Evolutionary conservation across 2,113 vertebrate species (phyloP), one percentile per base, ranked within the genome.

Genomic region (Microtus pennsylvanicus): DNA sequence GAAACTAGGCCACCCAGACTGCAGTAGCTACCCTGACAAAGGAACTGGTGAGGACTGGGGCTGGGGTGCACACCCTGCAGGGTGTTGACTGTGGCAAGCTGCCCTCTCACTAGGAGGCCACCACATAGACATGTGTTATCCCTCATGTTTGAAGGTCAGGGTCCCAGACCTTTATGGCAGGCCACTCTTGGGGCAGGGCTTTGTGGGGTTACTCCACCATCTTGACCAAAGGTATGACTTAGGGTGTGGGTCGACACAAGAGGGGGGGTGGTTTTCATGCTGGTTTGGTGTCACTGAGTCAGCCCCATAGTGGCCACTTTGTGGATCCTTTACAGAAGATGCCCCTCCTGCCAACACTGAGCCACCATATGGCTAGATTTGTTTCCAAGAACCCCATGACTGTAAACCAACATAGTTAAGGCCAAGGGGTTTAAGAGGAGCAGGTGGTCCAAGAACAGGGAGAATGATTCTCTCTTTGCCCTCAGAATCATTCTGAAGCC

Each of bases 1-100:
- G 90, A 97, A 92, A 93, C 30, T 10, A 19, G 96, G 87, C 87
- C 14, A 9, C 90, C 35, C 11, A 75, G 91, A 87, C 72, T 42
- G 22, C 81, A 95, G 91, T 1, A 33, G 45, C 85, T 76, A 58
- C 80, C 55, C 69, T 47, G 33, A 93, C 70, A 89, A 72, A 52
- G 42, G 16, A 21, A 24, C 58, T 50, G 74, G 65, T 26, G 38
- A 22, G 10, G 0, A 5, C 17, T 33, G 5, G 35, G 63, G 65
- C 42, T 24, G 6, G 38, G 65, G 17, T 19, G 33, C 55, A 3
- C 0, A 22, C 12, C 35, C 70, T 6, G 28, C 2, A 1, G 0
- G 35, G 22, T 8, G 24, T 35, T 63, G 52, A 30, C 80, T 74
- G 11, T 11, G 9, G 24, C 33, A 38, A 14, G 61, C n/a, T 85